Conservation (phyloP, 2,888 invertebrate species). For the Brachyopa scutellaris region DNA sequence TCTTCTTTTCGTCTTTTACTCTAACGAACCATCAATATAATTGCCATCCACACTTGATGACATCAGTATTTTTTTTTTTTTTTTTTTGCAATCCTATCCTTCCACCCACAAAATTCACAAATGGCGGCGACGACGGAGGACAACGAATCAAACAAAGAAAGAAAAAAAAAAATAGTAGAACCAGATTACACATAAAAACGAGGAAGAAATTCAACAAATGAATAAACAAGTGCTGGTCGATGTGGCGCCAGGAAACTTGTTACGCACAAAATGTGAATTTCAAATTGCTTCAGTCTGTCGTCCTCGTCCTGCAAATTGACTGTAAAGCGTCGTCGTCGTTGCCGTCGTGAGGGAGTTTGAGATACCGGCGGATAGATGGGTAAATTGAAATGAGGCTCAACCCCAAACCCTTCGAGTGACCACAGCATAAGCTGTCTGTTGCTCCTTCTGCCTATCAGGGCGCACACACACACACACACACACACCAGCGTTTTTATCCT, state of each 20-base stretch:
- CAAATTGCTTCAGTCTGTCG: slow-evolving; percentile 63
- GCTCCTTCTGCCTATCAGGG: slow-evolving; percentile 27
- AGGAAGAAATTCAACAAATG: slow-evolving; percentile 73
- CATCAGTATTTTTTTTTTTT: slow-evolving; percentile 63
- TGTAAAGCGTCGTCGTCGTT: slow-evolving; percentile 56
- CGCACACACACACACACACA: too few species aligned
- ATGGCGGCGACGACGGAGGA: slow-evolving; percentile 39
- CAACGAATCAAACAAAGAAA: slow-evolving; percentile 29
- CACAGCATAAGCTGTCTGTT: slow-evolving; percentile 60
- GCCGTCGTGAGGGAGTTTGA: background rate
- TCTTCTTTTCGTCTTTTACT: slow-evolving; percentile 9
- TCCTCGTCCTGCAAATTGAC: slow-evolving; percentile 69
- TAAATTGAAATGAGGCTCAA: slow-evolving; percentile 69
- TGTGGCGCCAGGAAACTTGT: slow-evolving; percentile 75
- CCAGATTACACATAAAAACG: slow-evolving; percentile 65
- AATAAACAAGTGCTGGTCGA: slow-evolving; percentile 75
- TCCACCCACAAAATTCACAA: background rate
- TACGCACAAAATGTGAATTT: slow-evolving; percentile 74
- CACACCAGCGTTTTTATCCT: too few species aligned
- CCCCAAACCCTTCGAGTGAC: slow-evolving; percentile 47
- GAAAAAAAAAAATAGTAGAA: background rate
- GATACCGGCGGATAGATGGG: slow-evolving; percentile 56
- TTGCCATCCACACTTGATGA: slow-evolving; percentile 68
- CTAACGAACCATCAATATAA: slow-evolving; percentile 57
- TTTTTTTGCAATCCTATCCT: background rate